These are phyloP conservation scores for Erythrocercus mccallii DNA, from an alignment of 2,113 vertebrate species.

Conservation along the genomic window DNA sequence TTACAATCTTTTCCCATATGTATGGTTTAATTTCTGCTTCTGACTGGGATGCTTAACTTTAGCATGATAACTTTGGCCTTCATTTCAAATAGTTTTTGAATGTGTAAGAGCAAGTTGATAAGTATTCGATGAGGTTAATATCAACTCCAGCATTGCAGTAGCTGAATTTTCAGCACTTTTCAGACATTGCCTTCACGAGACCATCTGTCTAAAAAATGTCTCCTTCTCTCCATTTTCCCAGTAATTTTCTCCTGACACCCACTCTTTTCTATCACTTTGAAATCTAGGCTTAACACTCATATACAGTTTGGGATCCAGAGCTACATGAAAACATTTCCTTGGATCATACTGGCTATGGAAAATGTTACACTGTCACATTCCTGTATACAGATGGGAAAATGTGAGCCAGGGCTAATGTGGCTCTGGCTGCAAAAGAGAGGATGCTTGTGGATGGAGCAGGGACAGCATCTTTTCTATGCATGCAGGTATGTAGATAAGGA, in stretches of 20 bases:
- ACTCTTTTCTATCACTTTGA: background rate
- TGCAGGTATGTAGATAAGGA: background rate
- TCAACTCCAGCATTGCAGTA: background rate
- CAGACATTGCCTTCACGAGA: background rate
- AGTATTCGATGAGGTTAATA: background rate
- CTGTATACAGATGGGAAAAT: background rate
- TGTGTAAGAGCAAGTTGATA: background rate
- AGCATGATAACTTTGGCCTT: background rate
- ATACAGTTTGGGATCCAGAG: background rate
- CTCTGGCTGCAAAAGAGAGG: background rate
- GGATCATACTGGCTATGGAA: background rate
- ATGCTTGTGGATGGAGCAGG: background rate
- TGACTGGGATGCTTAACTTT: background rate
- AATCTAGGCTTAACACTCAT: background rate
- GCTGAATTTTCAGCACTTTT: background rate
- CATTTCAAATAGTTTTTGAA: background rate
- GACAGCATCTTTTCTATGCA: background rate
- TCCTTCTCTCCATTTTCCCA: background rate
- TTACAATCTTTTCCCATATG: background rate
- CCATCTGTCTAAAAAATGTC: background rate
- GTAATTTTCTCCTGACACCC: background rate
- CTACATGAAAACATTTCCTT: background rate
- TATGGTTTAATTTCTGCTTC: background rate
- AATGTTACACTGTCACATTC: background rate
- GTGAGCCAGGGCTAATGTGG: background rate